Base-by-base conservation (phyloP, 1,140 invertebrate genomes). In the Drosophila bocki region DNA sequence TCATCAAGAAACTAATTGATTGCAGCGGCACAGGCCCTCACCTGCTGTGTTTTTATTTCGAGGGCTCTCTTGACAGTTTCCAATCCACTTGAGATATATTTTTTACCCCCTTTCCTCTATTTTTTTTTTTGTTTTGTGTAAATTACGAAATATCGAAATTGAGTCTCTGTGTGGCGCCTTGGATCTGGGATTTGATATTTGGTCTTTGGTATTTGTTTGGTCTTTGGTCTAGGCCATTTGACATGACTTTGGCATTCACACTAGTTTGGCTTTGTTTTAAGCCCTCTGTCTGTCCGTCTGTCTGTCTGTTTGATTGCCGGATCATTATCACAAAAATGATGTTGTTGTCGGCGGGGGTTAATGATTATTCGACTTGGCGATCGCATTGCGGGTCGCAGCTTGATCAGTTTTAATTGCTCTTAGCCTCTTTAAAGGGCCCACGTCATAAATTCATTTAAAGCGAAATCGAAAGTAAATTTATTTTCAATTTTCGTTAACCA, bases 221-320 rank as follows among this genome's bases (percentile, higher is more conserved):
- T 75, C 83, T 62, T 44, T 74, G 75, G 45, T 70, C 76, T 81
- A 44, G 74, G 68, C 78, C 79, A 82, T 84, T 87, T 87, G 84
- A 87, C 84, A 88, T 83, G 83, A 65, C 80, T 75, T 56, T 78
- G 82, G 81, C 77, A 80, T 85, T 84, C 82, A 85, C 77, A 85
- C 57, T 26, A 62, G 63, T 19, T 63, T 59, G 41, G 45, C 17
- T 42, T 59, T 71, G 62, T 79, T 45, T 79, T 78, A 51, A 58
- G 74, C 58, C 19, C 62, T 56, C 57, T 45, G 53, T 81, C 48
- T 17, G 15, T 59, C 56, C 51, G 32, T 81, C 15, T n/a, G 26
- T 57, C 41, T 42, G n/a, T 56, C 17, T 54, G 48, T 86, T 74
- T 88, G 76, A 87, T 88, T 88, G 63, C 67, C 61, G 64, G 83